Conservation (phyloP, 2,888 invertebrate species). For the Scrobipalpa costella region DNA sequence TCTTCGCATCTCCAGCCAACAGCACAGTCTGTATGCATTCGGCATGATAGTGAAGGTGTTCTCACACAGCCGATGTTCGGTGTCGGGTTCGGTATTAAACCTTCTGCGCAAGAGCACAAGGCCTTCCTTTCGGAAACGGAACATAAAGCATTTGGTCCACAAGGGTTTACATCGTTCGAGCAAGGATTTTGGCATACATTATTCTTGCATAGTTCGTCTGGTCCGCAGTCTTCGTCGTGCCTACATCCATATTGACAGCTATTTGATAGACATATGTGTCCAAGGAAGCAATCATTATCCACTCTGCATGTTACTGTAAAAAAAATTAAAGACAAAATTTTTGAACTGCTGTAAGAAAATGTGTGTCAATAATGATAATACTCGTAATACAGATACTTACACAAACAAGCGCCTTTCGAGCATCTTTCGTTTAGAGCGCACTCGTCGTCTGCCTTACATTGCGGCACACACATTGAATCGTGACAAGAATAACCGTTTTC, state of each 20-base stretch:
- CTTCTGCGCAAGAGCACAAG: conserved; percentile 88
- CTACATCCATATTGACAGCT: conserved; percentile 94
- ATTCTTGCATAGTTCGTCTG: conserved; percentile 89
- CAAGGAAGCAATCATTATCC: conserved; percentile 95
- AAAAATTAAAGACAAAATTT: not conserved
- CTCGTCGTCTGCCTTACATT: conserved; percentile 87
- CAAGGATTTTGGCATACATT: conserved; percentile 92
- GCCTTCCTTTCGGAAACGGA: conserved; percentile 90
- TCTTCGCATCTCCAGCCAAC: conserved; percentile 87
- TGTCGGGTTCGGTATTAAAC: conserved; percentile 92
- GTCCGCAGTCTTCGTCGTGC: conserved; percentile 92
- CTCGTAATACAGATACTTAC: conserved; percentile 73
- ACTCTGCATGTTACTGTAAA: conserved; percentile 90
- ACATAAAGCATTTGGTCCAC: conserved; percentile 92
- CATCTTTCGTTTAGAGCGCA: conserved; percentile 96
- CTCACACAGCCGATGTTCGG: conserved; percentile 94
- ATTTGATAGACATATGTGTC: conserved; percentile 92
- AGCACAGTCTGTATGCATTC: conserved; percentile 88
- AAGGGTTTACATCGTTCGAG: conserved; percentile 83
- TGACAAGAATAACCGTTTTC: conserved; percentile 86
- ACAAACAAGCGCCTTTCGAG: conserved; percentile 88
- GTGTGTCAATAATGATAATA: not conserved
- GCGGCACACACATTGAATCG: conserved; percentile 90
- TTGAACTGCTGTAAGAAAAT: no score
- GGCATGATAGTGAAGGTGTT: conserved; percentile 88